phyloP scores from a whole-genome alignment of 2,888 invertebrate species.

The Ligdia adustata region DNA sequence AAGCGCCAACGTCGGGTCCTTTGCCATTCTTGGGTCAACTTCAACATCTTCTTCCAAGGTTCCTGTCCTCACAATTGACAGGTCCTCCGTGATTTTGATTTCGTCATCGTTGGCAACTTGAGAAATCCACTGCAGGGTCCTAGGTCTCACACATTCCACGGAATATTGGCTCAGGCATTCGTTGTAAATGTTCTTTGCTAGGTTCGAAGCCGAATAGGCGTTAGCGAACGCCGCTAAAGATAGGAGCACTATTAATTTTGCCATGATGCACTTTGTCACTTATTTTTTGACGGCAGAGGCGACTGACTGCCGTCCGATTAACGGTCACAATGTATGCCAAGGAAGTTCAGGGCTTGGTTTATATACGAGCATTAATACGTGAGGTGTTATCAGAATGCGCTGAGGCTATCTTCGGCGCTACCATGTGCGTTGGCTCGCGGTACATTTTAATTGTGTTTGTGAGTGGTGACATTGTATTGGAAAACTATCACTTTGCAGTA shows the following conservation, averaged over 20 bases:
- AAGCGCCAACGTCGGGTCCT: constrained; percentile 83
- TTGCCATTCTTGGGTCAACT: constrained; percentile 77
- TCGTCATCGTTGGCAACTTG: constrained; percentile 86
- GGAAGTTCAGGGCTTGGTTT: constrained; percentile 78
- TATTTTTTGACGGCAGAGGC: constrained; percentile 64
- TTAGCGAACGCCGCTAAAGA: constrained; percentile 63
- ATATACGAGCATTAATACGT: constrained; percentile 84
- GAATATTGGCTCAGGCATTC: constrained; percentile 88
- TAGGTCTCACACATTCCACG: constrained; percentile 90
- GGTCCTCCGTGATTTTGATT: constrained; percentile 90
- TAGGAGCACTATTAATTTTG: constrained; percentile 71
- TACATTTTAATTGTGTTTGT: constrained; percentile 68
- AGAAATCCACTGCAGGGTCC: constrained; percentile 90
- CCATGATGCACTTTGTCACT: constrained; percentile 68
- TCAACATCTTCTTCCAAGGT: constrained; percentile 68
- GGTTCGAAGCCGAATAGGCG: constrained; percentile 84
- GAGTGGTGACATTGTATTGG: constrained; percentile 63
- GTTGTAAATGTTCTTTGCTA: constrained; percentile 87
- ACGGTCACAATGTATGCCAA: constrained; percentile 78
- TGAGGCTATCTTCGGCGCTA: constrained; percentile 61
- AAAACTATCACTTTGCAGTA: constrained; percentile 63
- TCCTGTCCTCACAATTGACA: constrained; percentile 87
- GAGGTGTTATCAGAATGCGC: constrained; percentile 70
- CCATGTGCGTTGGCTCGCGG: constrained; percentile 53
- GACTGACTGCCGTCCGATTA: constrained; percentile 72